Conservation (phyloP, 2,797 vertebrate genomes). For the Tapirus indicus region DNA sequence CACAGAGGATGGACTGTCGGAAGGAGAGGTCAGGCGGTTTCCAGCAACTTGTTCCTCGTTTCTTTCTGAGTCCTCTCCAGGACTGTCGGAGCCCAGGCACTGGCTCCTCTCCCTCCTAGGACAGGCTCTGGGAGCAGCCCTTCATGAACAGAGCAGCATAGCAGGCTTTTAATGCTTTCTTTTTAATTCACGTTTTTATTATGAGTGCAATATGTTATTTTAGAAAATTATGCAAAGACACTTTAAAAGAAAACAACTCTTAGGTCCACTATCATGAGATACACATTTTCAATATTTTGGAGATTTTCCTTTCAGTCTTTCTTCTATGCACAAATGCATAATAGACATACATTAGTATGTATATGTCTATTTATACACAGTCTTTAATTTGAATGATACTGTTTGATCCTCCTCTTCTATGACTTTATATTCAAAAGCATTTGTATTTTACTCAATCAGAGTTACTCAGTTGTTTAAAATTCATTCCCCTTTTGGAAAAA, state of each 20-base stretch:
- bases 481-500: background rate
- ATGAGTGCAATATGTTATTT: background rate
- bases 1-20: background rate
- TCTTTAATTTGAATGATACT: background rate
- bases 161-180: background rate
- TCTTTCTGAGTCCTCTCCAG: no score
- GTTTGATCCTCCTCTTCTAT: background rate
- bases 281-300: background rate
- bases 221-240: background rate
- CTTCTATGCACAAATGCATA: background rate
- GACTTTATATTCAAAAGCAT: background rate
- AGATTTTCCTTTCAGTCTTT: background rate
- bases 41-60: no score
- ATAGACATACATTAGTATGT: no score
- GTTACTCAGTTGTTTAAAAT: background rate
- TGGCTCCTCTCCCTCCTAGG: no score
- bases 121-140: background rate
- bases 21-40: background rate
- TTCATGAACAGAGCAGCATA: rapidly evolving
- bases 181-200: background rate
- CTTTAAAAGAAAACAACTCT: background rate
- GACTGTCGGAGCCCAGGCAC: background rate
- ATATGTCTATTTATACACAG: no score
- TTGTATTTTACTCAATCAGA: background rate
- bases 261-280: background rate